Conservation (phyloP, 2,113 vertebrate genomes). For the Ranitomeya variabilis region DNA sequence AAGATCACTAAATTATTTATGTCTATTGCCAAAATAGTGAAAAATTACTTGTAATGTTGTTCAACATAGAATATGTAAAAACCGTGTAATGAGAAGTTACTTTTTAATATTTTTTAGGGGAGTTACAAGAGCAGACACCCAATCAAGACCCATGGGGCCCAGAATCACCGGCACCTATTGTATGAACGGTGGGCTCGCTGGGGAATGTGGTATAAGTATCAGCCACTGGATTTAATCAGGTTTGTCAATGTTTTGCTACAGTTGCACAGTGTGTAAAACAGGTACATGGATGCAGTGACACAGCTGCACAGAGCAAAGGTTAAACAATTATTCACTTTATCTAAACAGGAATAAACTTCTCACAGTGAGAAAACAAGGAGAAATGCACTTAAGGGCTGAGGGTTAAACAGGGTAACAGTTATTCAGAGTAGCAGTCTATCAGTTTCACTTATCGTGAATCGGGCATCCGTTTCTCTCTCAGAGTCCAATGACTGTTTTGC, state of each 20-base stretch:
- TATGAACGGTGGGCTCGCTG: conserved; percentile 98
- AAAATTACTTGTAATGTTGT: background rate
- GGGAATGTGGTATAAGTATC: conserved; percentile 99
- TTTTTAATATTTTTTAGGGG: conserved; percentile 75
- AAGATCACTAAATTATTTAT: no score
- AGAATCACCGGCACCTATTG: conserved; percentile 94
- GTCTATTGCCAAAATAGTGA: background rate
- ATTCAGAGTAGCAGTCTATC: no score
- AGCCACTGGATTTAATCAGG: conserved; percentile 97
- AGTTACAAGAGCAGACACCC: conserved; percentile 92
- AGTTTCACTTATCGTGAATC: no score
- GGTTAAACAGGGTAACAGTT: no score
- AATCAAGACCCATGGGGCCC: conserved; percentile 93
- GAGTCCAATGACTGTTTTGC: no score
- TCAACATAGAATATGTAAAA: background rate
- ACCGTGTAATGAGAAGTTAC: background rate
- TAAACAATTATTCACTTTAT: no score
- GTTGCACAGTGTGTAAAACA: background rate
- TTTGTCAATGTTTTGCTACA: conserved; percentile 61
- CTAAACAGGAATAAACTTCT: no score
- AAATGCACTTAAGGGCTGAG: no score
- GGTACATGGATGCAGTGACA: background rate
- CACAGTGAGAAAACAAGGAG: no score
- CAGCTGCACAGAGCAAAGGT: no score
- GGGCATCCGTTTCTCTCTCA: no score